phyloP scores from a whole-genome alignment of 2,888 invertebrate species.

The Ditylenchus weischeri region DNA sequence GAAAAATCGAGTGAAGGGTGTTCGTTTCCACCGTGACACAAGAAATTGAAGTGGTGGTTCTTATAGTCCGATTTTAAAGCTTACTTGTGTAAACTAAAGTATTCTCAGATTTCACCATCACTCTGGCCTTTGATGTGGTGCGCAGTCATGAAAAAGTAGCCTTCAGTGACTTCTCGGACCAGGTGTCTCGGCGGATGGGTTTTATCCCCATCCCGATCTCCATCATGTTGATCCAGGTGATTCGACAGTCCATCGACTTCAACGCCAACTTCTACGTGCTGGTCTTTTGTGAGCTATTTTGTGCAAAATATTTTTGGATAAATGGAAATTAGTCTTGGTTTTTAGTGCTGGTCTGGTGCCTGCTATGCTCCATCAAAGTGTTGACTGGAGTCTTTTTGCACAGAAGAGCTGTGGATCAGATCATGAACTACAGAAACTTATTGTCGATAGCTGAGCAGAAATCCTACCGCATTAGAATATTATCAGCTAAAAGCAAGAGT shows the following conservation, averaged over 20 bases:
- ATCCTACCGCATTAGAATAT: conserved; percentile 44
- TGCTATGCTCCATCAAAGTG: conserved; percentile 32
- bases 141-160: conserved; percentile 65
- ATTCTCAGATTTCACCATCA: conserved; percentile 56
- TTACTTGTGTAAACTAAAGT: neutral
- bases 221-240: conserved; percentile 83
- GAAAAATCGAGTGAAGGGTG: too few relatives aligned
- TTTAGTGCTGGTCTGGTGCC: conserved; percentile 33
- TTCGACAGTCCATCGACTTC: conserved; percentile 74
- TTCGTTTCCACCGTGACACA: too few relatives aligned
- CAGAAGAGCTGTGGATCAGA: conserved; percentile 83
- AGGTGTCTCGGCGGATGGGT: conserved; percentile 90
- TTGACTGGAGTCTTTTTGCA: conserved; percentile 83
- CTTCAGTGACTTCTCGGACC: conserved; percentile 90
- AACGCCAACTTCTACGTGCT: conserved; percentile 30
- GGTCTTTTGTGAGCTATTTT: conserved; percentile 34
- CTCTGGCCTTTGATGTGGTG: conserved; percentile 58
- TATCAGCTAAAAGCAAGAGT: conserved; percentile 55
- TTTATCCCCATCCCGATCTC: conserved; percentile 93
- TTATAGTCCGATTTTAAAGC: too few relatives aligned
- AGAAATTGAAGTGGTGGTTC: neutral
- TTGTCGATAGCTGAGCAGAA: conserved; percentile 48
- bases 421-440: conserved; percentile 65
- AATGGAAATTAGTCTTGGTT: neutral
- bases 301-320: neutral